Evolutionary conservation across 2,888 invertebrate genomes (phyloP), one percentile per base, ranked within the genome.

Genomic region (Platypus cylindrus): DNA sequence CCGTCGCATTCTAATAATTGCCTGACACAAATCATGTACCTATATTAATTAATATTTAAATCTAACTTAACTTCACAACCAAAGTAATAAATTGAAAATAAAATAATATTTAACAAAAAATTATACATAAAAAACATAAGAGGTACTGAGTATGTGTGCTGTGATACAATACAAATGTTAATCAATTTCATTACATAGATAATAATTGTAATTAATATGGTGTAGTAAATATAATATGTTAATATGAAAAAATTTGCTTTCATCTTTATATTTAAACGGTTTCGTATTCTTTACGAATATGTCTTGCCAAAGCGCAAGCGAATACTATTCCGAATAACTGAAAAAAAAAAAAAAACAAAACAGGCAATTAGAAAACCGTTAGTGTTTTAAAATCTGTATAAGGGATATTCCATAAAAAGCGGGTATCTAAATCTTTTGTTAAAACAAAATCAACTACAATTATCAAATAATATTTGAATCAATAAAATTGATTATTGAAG

Each of bases 211-310:
- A n/a, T n/a, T n/a, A n/a, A n/a, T n/a, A n/a, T n/a, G n/a, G n/a
- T n/a, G n/a, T n/a, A n/a, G n/a, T n/a, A n/a, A n/a, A n/a, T n/a
- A n/a, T n/a, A n/a, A n/a, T n/a, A n/a, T n/a, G n/a, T n/a, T n/a
- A n/a, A n/a, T n/a, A n/a, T 14, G 30, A 11, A 11, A 26, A 7
- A 26, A 26, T 9, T 7, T 7, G 7, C 11, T 26, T 8, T 30
- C 7, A 18, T n/a, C n/a, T n/a, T n/a, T n/a, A 26, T 26, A 15
- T 39, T 57, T 58, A 61, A 38, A 62, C 62, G 30, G 82, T 83
- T 65, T 91, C 85, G 65, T 91, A 93, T 60, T 87, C 89, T 62
- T 80, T 82, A 58, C 86, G 83, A 59, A 95, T 89, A 49, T 89
- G 85, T 54, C 89, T 78, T 47, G 87, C 91, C 62, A 95, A 69